These are phyloP conservation scores for Elaeidobius kamerunicus DNA, from an alignment of 2,888 invertebrate genomes.

Conservation along the genomic window DNA sequence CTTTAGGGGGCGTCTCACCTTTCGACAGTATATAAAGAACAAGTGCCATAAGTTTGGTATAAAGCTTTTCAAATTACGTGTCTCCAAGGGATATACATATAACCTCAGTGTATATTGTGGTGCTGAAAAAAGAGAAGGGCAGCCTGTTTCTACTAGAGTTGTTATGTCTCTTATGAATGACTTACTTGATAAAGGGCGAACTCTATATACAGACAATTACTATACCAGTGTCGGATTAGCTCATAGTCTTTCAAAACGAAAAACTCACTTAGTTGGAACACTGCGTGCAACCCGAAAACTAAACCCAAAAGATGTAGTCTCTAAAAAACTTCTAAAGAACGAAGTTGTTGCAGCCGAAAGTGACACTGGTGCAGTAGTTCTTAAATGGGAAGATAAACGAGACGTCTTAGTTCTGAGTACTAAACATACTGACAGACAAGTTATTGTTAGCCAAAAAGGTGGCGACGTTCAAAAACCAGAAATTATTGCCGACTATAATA, in stretches of 20 bases:
- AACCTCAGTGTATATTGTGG: slow-evolving; percentile 14
- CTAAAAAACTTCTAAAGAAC: too few relatives aligned
- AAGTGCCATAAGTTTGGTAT: slow-evolving; percentile 16
- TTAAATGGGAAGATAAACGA: neutral
- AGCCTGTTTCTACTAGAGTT: too few relatives aligned
- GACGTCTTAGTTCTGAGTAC: slow-evolving; percentile 38
- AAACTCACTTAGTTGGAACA: slow-evolving; percentile 16
- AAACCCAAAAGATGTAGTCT: neutral
- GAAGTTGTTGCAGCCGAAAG: too few relatives aligned
- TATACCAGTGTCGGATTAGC: slow-evolving; percentile 16
- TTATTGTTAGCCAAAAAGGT: slow-evolving; percentile 23
- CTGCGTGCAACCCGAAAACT: slow-evolving; percentile 7
- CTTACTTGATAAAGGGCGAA: slow-evolving; percentile 13
- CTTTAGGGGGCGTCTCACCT: slow-evolving; percentile 6
- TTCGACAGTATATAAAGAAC: slow-evolving; percentile 11
- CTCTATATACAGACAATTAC: slow-evolving; percentile 14
- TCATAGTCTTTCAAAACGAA: slow-evolving; percentile 1
- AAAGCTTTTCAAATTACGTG: slow-evolving; percentile 11
- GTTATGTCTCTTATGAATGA: slow-evolving; percentile 2
- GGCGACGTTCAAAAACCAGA: slow-evolving; percentile 31
- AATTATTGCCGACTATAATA: slow-evolving; percentile 22
- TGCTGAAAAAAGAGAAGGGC: too few relatives aligned
- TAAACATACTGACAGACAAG: slow-evolving; percentile 34
- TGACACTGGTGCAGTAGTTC: too few relatives aligned
- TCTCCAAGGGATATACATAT: slow-evolving; percentile 13